A percentile compares a stretch with the other conserved stretches of the same genome.
These are phyloP conservation scores for Battus philenor DNA, from an alignment of 1,140 invertebrate species.

Conservation along the genomic window DNA sequence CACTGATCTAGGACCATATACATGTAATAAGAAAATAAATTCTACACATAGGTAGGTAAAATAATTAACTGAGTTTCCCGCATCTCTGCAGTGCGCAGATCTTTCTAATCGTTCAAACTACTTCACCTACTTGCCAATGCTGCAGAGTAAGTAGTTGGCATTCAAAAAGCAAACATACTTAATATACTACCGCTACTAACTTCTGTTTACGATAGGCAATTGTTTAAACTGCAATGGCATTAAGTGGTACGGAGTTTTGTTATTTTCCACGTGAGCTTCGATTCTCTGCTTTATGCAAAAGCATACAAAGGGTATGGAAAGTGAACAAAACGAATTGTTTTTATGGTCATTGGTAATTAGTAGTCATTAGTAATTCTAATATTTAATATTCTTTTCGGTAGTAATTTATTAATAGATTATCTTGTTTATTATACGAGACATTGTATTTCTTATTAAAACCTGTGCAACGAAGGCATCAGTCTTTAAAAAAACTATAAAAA, in stretches of 20 bases:
- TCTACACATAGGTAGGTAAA: no score
- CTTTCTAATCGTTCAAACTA: constrained; percentile 13
- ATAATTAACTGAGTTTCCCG: no score
- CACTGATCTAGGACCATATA: no score
- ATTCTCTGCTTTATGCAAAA: neutral
- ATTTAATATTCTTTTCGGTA: no score
- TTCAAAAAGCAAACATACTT: constrained; percentile 11
- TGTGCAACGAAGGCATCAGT: neutral
- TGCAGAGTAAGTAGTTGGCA: constrained; percentile 4
- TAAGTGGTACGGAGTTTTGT: neutral
- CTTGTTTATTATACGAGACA: no score
- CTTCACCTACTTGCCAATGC: constrained; percentile 16
- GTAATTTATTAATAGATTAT: no score
- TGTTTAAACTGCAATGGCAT: neutral
- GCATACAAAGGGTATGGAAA: no score
- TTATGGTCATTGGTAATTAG: no score
- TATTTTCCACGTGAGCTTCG: neutral
- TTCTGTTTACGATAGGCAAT: neutral
- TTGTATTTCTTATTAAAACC: no score
- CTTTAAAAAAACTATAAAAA: neutral
- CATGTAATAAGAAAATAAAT: no score
- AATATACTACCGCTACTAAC: neutral
- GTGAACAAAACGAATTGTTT: no score
- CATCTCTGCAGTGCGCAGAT: constrained; percentile 14
- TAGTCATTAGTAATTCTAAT: no score